phyloP scores from a whole-genome alignment of 1,140 invertebrate genomes.

The Orchesella cincta region DNA sequence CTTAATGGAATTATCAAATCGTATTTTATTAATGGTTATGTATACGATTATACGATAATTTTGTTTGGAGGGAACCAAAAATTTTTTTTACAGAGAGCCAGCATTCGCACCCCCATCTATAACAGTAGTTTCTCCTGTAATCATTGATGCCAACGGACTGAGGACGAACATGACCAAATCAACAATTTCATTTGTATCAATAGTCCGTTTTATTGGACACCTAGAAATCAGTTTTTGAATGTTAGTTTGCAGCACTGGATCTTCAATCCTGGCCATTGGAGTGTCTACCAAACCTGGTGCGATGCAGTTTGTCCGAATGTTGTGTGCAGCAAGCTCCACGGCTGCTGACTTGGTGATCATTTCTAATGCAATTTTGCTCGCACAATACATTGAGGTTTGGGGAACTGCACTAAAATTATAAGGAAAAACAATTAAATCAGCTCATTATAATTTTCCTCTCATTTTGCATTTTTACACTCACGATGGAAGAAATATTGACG shows the following conservation, averaged over 20 bases:
- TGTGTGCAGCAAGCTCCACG: constrained; percentile 26
- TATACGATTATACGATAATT: no score
- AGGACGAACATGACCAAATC: constrained; percentile 24
- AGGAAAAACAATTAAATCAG: not conserved
- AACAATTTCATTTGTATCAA: constrained; percentile 18
- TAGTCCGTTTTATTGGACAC: no score
- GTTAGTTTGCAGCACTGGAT: not conserved
- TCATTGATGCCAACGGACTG: constrained; percentile 27
- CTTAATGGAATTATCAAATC: no score
- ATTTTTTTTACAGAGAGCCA: no score
- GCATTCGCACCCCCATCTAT: not conserved
- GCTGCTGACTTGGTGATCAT: constrained; percentile 41
- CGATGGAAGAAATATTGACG: not conserved
- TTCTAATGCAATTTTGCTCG: constrained; percentile 30
- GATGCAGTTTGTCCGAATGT: constrained; percentile 33
- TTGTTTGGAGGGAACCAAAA: no score
- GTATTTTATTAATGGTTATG: no score
- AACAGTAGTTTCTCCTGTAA: not conserved
- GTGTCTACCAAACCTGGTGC: constrained; percentile 21
- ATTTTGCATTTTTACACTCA: not conserved
- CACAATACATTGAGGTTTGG: not conserved
- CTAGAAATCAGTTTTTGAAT: not conserved
- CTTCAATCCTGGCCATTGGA: no score
- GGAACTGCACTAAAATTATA: not conserved
- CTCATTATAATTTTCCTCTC: not conserved